Base-by-base conservation (phyloP, 2,797 vertebrate species). In the Craterocephalus amniculus region DNA sequence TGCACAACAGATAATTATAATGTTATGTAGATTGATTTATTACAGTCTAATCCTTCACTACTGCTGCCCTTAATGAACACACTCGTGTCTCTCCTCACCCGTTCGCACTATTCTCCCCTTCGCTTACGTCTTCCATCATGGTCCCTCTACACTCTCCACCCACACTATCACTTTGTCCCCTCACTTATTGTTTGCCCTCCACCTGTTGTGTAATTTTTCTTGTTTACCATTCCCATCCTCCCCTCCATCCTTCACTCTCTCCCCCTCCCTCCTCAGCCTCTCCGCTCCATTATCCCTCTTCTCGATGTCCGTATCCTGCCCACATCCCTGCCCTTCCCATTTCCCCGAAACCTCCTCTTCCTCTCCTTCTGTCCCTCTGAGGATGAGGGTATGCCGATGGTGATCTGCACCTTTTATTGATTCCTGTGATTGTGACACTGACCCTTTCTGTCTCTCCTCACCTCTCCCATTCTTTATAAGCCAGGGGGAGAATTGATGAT, bases 371-470 rank as follows among this genome's bases (percentile, higher is more conserved):
- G 71, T 77, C 32, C 58, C 69, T 63, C 79, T 64, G 66, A 80
- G 87, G 79, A 76, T 58, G 1, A 61, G 87, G 80, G 65, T 48
- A 80, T 38, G 74, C 71, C 83, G 67, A 60, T 76, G 79, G 65
- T 74, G 74, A 88, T 79, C 52, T 76, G 82, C 63, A 72, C 73
- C 59, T 74, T 70, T 71, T 81, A 90, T 83, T 79, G 78, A 88
- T 88, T 76, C 74, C 80, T 83, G 81, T 78, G 78, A 82, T 81
- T 80, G 75, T 83, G 85, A 83, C 79, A 74, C 76, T 70, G 79
- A 73, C 76, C 76, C 64, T 83, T 78, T 81, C 78, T 72, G 51
- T 78, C 72, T 71, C 32, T 63, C 72, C 57, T 58, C 43, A 38
- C 52, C 35, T 67, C 66, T 66, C 70, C 31, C 36, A 29, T 32